A percentile compares a stretch with the other conserved stretches of the same genome.
phyloP scores from a whole-genome alignment of 2,113 vertebrate genomes.

The Silurus glanis region DNA sequence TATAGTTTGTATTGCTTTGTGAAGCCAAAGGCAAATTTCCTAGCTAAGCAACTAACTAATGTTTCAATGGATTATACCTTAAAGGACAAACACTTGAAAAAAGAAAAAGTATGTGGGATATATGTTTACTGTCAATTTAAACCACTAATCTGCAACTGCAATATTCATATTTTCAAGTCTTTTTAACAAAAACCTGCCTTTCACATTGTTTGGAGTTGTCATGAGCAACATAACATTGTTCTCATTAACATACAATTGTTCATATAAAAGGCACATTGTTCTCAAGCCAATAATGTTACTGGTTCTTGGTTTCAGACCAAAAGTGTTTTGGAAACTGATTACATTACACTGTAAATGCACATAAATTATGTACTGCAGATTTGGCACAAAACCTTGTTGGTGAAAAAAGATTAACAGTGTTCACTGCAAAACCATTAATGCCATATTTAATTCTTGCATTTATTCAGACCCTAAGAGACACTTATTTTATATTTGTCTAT shows the following conservation, averaged over 20 bases:
- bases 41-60: too few species aligned
- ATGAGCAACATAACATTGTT: neutral
- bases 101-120: neutral
- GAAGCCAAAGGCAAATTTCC: too few species aligned
- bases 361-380: neutral
- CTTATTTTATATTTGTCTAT: neutral
- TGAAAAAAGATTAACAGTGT: neutral
- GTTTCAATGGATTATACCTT: neutral
- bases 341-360: neutral
- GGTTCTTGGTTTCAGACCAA: neutral
- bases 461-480: neutral
- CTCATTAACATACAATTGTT: neutral
- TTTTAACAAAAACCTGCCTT: neutral
- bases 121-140: neutral
- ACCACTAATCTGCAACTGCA: neutral
- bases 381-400: neutral
- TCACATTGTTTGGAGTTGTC: neutral
- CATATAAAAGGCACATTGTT: neutral
- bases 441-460: neutral
- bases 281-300: neutral
- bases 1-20: too few species aligned
- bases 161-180: neutral
- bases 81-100: neutral
- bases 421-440: neutral
- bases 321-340: neutral